These are phyloP conservation scores for Panurus biarmicus DNA, from an alignment of 2,113 vertebrate genomes.

Conservation along the genomic window DNA sequence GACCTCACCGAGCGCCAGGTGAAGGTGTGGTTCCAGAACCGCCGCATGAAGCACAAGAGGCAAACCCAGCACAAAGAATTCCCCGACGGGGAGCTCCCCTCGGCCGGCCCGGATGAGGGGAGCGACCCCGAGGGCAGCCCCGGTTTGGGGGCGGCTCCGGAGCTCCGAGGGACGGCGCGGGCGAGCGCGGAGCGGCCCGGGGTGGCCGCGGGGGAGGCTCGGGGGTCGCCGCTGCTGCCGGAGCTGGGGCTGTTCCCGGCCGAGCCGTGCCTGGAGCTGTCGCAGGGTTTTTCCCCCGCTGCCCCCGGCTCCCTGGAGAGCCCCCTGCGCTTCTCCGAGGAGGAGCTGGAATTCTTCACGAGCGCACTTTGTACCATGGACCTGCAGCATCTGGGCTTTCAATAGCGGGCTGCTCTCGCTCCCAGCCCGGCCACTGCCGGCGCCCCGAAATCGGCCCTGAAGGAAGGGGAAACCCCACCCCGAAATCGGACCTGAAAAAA, in stretches of 20 bases:
- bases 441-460: not conserved
- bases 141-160: conserved; percentile 9
- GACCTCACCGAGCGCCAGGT: conserved; percentile 93
- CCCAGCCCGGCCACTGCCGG: too few relatives aligned
- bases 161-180: conserved; percentile 42
- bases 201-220: not conserved
- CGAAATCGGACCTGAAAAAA: too few relatives aligned
- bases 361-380: conserved; percentile 91
- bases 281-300: conserved; percentile 72
- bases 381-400: conserved; percentile 24
- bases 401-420: too few relatives aligned
- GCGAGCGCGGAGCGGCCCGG: not conserved
- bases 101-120: conserved; percentile 70
- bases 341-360: conserved; percentile 90
- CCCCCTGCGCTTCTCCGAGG: conserved; percentile 86
- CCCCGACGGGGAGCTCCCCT: conserved; percentile 49
- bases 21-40: conserved; percentile 99
- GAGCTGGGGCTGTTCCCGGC: conserved; percentile 76
- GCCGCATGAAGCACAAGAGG: conserved; percentile 92
- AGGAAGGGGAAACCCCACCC: too few relatives aligned
- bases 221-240: conserved; percentile 68
- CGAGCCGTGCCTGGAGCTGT: conserved; percentile 77
- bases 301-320: conserved; percentile 80
- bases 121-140: conserved; percentile 71
- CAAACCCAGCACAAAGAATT: conserved; percentile 77